Conservation (phyloP, 1,140 invertebrate genomes). For the Sinella curviseta region DNA sequence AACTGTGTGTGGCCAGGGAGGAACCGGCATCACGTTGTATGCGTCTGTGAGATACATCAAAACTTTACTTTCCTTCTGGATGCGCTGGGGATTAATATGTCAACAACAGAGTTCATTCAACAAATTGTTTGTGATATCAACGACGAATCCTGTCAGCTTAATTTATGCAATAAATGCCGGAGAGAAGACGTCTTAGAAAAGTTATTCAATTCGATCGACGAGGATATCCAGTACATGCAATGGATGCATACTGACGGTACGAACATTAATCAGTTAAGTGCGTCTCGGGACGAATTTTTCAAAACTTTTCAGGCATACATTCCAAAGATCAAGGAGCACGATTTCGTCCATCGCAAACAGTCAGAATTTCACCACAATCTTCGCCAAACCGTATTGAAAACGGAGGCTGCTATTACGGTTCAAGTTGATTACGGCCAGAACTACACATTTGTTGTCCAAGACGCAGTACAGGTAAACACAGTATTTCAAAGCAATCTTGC, state of each 20-base stretch:
- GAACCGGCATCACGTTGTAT: slow-evolving; percentile 50
- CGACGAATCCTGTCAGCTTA: not conserved
- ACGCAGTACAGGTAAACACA: slow-evolving; percentile 32
- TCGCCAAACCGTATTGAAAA: slow-evolving; percentile 4
- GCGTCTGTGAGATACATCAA: slow-evolving; percentile 45
- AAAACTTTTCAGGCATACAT: not conserved
- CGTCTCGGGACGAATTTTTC: not conserved
- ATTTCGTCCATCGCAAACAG: not conserved
- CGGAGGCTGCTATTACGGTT: not conserved
- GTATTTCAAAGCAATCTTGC: not conserved
- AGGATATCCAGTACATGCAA: not conserved
- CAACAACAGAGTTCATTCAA: not conserved
- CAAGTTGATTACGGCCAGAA: slow-evolving; percentile 45
- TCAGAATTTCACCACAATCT: not conserved
- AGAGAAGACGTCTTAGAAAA: not conserved
- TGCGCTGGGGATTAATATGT: not conserved
- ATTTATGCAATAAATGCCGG: not conserved
- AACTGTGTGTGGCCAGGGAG: slow-evolving; percentile 46
- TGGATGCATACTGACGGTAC: slow-evolving; percentile 14
- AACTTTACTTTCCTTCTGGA: slow-evolving; percentile 50
- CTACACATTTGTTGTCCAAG: slow-evolving; percentile 40
- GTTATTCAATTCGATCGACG: not conserved
- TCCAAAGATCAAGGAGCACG: not conserved
- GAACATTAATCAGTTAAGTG: not conserved
- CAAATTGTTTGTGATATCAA: not conserved